Evolutionary conservation across 2,888 invertebrate species (phyloP).

Genomic region (Xestia xanthographa): DNA sequence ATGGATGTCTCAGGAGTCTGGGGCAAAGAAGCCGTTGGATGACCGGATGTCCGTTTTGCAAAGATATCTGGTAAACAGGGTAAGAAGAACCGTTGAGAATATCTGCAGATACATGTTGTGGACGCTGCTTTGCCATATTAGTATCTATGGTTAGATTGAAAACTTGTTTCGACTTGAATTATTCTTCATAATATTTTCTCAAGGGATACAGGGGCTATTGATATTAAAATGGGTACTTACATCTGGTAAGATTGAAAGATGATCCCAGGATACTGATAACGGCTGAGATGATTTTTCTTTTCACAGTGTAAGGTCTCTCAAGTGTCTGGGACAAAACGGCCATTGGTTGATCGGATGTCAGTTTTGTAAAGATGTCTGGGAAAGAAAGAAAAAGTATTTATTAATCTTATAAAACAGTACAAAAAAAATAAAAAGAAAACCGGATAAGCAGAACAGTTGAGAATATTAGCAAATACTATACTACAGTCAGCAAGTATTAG

Average conservation of each 20-base stretch:
- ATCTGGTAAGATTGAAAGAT: not conserved
- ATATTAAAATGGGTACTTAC: not conserved
- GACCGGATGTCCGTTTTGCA: not conserved
- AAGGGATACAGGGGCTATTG: not conserved
- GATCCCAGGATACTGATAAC: not conserved
- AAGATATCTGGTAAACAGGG: constrained; percentile 1
- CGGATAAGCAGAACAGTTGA: too few species aligned
- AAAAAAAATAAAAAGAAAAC: too few species aligned
- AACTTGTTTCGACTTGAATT: too few species aligned
- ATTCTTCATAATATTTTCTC: too few species aligned
- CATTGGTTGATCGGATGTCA: not conserved
- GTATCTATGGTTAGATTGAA: too few species aligned
- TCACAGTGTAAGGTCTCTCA: not conserved
- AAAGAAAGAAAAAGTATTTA: too few species aligned
- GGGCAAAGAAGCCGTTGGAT: not conserved
- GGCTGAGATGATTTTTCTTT: not conserved
- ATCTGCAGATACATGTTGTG: not conserved
- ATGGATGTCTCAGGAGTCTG: not conserved
- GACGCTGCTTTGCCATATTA: too few species aligned
- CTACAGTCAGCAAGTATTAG: too few species aligned
- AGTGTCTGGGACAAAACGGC: not conserved
- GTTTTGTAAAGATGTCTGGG: not conserved
- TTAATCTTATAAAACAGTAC: too few species aligned
- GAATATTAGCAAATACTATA: too few species aligned
- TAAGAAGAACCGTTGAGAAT: not conserved